Conservation (phyloP, 2,113 vertebrate species). For the Phodopus roborovskii region DNA sequence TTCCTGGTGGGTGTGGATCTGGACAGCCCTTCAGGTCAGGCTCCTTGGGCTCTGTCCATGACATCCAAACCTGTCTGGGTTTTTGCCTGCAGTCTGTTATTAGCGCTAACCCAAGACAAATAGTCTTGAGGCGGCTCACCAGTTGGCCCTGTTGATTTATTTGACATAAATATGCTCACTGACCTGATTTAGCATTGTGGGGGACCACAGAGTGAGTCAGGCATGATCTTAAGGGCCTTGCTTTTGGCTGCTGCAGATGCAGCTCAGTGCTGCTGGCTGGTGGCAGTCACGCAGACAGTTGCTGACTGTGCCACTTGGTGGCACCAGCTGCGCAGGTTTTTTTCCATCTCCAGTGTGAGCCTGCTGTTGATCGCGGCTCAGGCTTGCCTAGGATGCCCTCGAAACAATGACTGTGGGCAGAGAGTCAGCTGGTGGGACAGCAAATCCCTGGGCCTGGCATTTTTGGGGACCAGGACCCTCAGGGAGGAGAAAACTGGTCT, state of each 20-base stretch:
- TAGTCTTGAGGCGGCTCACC: conserved; percentile 32
- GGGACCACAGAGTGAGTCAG: background rate
- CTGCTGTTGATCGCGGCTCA: background rate
- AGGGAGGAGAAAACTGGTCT: background rate
- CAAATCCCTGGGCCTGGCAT: rapidly evolving
- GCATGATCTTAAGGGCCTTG: background rate
- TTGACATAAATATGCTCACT: conserved; percentile 74
- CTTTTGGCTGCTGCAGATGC: background rate
- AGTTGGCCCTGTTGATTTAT: conserved; percentile 56
- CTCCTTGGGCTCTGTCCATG: background rate
- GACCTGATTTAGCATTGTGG: conserved; percentile 71
- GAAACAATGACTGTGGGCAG: conserved; percentile 12
- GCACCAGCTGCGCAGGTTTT: conserved; percentile 69
- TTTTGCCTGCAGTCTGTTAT: background rate
- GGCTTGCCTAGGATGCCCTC: background rate
- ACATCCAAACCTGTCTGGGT: background rate
- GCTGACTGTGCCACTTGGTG: conserved; percentile 71
- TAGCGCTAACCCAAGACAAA: conserved; percentile 5
- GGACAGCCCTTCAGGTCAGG: background rate
- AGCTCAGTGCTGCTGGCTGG: background rate
- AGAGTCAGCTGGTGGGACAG: background rate
- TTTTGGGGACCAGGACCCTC: background rate
- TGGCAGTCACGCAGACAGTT: background rate
- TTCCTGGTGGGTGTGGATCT: background rate
- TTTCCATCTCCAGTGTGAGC: background rate